These are phyloP conservation scores for Silurus asotus DNA, from an alignment of 2,113 vertebrate species.

Conservation along the genomic window DNA sequence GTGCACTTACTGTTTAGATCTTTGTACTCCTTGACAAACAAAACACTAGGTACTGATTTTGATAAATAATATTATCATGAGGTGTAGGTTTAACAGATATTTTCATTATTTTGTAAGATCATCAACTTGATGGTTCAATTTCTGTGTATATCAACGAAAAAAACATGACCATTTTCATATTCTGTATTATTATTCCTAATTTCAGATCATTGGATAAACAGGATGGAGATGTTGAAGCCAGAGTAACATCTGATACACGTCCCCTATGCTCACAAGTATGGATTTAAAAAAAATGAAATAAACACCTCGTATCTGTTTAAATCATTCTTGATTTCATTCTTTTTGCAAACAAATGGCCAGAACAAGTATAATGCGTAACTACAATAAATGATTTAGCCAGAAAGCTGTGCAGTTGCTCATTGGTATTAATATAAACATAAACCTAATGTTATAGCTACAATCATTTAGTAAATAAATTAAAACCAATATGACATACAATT, in stretches of 20 bases:
- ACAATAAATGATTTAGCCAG: neutral
- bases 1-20: constrained; percentile 42
- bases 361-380: neutral
- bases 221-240: neutral
- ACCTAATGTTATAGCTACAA: neutral
- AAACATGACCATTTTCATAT: neutral
- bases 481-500: neutral
- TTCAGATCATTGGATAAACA: constrained; percentile 42
- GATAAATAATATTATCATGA: neutral
- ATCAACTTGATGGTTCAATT: neutral
- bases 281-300: neutral
- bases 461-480: neutral
- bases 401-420: neutral
- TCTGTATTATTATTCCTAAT: constrained; percentile 19
- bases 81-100: neutral
- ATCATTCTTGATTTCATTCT: neutral
- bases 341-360: neutral
- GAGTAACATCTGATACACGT: constrained; percentile 11
- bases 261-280: neutral
- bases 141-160: neutral
- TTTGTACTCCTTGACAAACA: neutral
- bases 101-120: neutral
- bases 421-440: neutral
- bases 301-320: neutral
- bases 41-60: neutral